Percentiles rank a stretch among this genome's conserved stretches.
phyloP scores from a whole-genome alignment of 2,113 vertebrate genomes.

The Colistium nudipinnis region DNA sequence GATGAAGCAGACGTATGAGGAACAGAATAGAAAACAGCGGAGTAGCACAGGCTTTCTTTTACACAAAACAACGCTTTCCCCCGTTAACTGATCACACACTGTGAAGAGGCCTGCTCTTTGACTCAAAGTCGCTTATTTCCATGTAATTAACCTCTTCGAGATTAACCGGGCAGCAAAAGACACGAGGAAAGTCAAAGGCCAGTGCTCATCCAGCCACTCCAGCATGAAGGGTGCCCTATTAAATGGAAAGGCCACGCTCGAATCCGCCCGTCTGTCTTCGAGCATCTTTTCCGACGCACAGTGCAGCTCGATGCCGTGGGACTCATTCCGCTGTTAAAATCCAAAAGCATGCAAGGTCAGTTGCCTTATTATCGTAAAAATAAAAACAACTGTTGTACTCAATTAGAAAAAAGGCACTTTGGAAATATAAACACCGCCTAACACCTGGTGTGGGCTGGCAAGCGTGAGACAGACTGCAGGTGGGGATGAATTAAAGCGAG shows the following conservation, averaged over 20 bases:
- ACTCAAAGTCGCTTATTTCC: conserved; percentile 55
- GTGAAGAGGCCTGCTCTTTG: conserved; percentile 26
- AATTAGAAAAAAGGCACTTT: conserved; percentile 66
- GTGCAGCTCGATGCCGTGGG: neutral
- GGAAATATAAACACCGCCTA: conserved; percentile 54
- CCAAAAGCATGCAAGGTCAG: conserved; percentile 59
- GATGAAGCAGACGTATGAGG: neutral
- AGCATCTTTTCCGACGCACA: conserved; percentile 36
- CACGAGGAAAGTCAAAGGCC: conserved; percentile 58
- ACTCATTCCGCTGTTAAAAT: conserved; percentile 44
- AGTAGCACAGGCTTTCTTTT: neutral
- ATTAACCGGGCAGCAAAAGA: conserved; percentile 59
- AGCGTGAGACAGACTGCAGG: conserved; percentile 54
- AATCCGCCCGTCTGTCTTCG: conserved; percentile 27
- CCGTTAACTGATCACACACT: conserved; percentile 23
- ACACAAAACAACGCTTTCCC: conserved; percentile 22
- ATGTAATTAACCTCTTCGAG: conserved; percentile 70
- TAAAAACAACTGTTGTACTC: conserved; percentile 45
- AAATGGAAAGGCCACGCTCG: conserved; percentile 54
- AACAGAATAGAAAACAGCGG: neutral
- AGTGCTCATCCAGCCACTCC: conserved; percentile 47
- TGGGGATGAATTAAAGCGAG: conserved; percentile 64
- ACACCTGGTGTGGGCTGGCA: conserved; percentile 65
- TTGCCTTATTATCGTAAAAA: conserved; percentile 58
- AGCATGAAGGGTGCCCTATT: conserved; percentile 56